Evolutionary conservation across 2,797 vertebrate genomes (phyloP), one percentile per base, ranked within the genome.

Genomic region (Melopsittacus undulatus): DNA sequence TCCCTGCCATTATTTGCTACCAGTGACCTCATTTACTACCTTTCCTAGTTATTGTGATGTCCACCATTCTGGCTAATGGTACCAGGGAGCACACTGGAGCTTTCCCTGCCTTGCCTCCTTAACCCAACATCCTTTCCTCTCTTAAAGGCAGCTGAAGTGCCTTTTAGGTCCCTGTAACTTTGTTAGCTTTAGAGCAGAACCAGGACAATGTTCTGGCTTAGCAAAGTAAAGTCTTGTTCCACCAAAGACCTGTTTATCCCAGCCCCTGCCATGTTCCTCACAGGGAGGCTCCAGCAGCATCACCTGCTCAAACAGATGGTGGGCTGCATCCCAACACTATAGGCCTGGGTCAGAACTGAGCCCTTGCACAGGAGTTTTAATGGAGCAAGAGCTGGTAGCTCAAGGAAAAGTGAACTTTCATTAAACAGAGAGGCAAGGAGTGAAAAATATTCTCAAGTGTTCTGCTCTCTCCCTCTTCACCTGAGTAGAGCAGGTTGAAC

Each of bases 261-360:
- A 75, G 46, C 1, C 0, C 24, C 30, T 1, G 3, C 30, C 66
- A 48, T 0, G 0, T 7, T 51, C 46, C 67, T 66, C 19, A 11
- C 16, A 30, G n/a, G 40, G 18, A 66, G 10, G 34, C 7, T 61
- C 30, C 61, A 67, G 29, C 38, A 61, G 26, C 32, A 40, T 46
- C 7, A 0, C 26, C n/a, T 30, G 46, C 67, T 74, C 19, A 2
- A 36, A 38, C 8, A n/a, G 43, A 66, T 32, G 27, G n/a, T 52
- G 51, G 45, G 57, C 43, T 59, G 29, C 30, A 34, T 13, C 38
- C 38, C 3, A 3, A 9, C 73, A 72, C 57, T 3, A 1, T 9
- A 7, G 36, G 34, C 26, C 48, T 36, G 56, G 34, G 32, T 34
- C 61, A 90, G 45, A 11, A 67, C 1, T 34, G 32, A 46, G 15